Evolutionary conservation across 92 coral and sea anemone species (phyloP).

Genomic region (Isaurus tuberculatus): DNA sequence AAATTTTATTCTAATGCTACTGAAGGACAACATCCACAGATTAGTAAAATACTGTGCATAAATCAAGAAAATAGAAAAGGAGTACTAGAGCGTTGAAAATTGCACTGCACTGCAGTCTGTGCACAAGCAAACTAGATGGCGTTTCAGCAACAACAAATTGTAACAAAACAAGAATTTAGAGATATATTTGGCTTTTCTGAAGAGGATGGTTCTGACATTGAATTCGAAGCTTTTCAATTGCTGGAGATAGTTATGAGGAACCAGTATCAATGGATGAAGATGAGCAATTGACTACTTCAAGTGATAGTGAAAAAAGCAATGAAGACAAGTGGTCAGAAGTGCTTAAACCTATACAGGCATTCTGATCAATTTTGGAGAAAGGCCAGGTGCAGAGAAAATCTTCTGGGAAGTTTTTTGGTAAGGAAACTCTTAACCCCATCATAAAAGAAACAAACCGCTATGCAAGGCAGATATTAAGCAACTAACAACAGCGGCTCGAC

Average conservation of each 20-base stretch:
- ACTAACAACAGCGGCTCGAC: conserved; percentile 3
- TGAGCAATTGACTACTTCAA: not conserved
- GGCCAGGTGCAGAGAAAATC: not conserved
- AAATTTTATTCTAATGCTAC: too few species aligned
- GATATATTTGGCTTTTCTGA: not conserved
- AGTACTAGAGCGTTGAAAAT: not conserved
- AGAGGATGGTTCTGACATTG: not conserved
- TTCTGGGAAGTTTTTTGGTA: conserved; percentile 39
- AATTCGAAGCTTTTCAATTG: not conserved
- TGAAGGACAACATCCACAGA: too few species aligned
- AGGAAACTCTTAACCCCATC: conserved; percentile 26
- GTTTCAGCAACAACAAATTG: not conserved
- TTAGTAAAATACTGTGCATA: not conserved
- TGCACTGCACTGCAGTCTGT: not conserved
- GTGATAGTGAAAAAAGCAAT: not conserved
- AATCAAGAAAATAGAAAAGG: not conserved
- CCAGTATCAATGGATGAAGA: not conserved
- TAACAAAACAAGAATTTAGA: not conserved
- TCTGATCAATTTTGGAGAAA: not conserved
- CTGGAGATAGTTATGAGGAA: not conserved
- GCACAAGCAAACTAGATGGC: not conserved
- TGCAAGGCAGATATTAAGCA: conserved; percentile 14
- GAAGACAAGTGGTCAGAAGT: conserved; percentile 5
- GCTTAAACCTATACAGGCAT: not conserved
- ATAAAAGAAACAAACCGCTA: conserved; percentile 50